Evolutionary conservation across 2,113 vertebrate species (phyloP), one percentile per base, ranked within the genome.

Genomic region (Nothobranchius furzeri): DNA sequence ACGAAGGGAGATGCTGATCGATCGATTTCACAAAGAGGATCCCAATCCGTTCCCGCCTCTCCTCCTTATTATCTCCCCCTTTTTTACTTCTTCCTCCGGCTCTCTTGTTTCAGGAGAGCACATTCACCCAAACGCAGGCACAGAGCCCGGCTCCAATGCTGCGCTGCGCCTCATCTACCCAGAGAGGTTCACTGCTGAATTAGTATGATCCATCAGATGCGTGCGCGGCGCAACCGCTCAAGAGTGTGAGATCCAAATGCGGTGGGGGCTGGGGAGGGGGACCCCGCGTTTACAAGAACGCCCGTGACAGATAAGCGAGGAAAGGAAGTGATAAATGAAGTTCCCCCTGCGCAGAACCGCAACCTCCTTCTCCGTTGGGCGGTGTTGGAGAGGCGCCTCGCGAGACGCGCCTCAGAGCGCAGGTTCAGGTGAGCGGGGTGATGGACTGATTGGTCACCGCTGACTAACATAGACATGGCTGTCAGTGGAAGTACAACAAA

Each of bases 1-100:
- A 80, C 85, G 60, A 65, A 84, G 79, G 78, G 83, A 84, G 78
- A 77, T 81, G 86, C 84, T 64, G 75, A 78, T 81, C 73, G 73
- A 68, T 60, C 58, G 67, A 72, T 73, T 60, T 70, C 47, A 64
- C 43, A 3, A 57, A 48, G 64, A 73, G 60, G 71, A 17, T 50
- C 48, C 57, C 73, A 80, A 48, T 43, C 37, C 78, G 75, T 85
- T 77, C 72, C 78, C 77, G 76, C 81, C 74, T 84, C 73, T 78
- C 74, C 58, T 52, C 76, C 58, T 68, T 60, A n/a, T 30, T 30
- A 30, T 30, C 30, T 4, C 30, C 2, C 49, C 77, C 46, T 40
- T 73, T 60, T 7, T 45, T 47, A 47, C 64, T 76, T 52, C 68
- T 71, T 68, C 70, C 64, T 69, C 76, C 73, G 72, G 53, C 53